Evolutionary conservation across 2,888 invertebrate genomes (phyloP).

Genomic region (Hemaris fuciformis): DNA sequence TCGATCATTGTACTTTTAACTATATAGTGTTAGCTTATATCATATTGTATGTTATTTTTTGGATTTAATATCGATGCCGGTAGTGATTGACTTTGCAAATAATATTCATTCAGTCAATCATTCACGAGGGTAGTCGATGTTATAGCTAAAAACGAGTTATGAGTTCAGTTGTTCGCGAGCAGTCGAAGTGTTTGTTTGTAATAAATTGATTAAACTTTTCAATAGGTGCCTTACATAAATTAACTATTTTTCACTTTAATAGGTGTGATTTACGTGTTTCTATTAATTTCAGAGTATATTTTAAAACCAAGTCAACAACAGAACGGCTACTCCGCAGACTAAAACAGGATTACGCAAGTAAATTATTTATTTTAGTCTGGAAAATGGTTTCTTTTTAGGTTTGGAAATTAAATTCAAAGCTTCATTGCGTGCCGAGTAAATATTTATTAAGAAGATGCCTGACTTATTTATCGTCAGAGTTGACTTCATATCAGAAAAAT

Average conservation of each 20-base stretch:
- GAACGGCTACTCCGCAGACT: neutral
- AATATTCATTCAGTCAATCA: too few species aligned
- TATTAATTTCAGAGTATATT: neutral
- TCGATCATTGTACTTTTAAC: neutral
- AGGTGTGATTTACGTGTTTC: neutral
- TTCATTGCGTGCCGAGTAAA: neutral
- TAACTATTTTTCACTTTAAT: neutral
- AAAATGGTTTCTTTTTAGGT: neutral
- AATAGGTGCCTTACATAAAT: neutral
- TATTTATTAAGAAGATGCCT: neutral
- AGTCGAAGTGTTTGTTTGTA: too few species aligned
- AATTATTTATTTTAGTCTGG: neutral
- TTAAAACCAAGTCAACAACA: neutral
- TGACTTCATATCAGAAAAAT: too few species aligned
- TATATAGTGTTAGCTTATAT: neutral
- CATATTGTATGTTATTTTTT: too few species aligned
- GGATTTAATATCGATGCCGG: too few species aligned
- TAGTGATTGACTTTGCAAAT: too few species aligned
- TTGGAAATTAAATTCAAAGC: neutral
- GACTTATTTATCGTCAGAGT: neutral
- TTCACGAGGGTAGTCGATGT: too few species aligned
- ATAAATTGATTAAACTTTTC: too few species aligned
- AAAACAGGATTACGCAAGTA: neutral
- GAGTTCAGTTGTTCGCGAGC: too few species aligned
- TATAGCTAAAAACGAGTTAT: too few species aligned